Conservation (phyloP, 2,888 invertebrate genomes). For the Diabrotica balteata region DNA sequence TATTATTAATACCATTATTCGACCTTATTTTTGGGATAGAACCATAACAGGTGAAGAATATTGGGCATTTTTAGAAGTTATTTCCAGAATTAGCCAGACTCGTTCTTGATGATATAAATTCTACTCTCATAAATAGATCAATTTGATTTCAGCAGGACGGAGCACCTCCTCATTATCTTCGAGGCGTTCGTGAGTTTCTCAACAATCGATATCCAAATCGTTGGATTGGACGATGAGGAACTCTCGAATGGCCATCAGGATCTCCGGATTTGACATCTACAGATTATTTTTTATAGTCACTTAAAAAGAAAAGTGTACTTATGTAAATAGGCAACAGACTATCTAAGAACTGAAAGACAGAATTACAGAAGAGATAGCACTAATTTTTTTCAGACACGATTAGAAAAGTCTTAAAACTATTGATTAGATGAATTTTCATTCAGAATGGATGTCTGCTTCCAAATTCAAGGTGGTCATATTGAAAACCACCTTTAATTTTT, state of each 20-base stretch:
- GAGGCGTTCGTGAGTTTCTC: too few species aligned
- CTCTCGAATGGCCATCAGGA: not conserved
- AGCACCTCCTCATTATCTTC: too few species aligned
- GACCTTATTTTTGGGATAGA: not conserved
- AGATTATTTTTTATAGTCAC: not conserved
- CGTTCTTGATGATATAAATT: not conserved
- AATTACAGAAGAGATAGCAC: not conserved
- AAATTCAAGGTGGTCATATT: too few species aligned
- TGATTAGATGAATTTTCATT: too few species aligned
- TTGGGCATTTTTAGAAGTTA: slow-evolving; percentile 9
- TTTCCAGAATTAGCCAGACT: slow-evolving; percentile 6
- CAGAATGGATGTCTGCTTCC: too few species aligned
- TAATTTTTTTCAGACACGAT: not conserved
- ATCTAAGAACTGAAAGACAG: not conserved
- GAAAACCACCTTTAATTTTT: too few species aligned
- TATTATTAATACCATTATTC: slow-evolving; percentile 1
- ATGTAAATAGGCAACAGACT: not conserved
- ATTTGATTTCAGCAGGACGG: slow-evolving; percentile 1
- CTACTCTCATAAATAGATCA: not conserved
- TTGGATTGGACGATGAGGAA: slow-evolving; percentile 1
- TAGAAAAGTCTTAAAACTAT: not conserved
- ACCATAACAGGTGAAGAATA: slow-evolving; percentile 3
- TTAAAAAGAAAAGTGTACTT: not conserved
- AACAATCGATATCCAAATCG: not conserved
- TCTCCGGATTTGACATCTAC: not conserved